A percentile compares a stretch with the other conserved stretches of the same genome.
Conservation (phyloP, 2,113 vertebrate species). For the Strix uralensis region DNA sequence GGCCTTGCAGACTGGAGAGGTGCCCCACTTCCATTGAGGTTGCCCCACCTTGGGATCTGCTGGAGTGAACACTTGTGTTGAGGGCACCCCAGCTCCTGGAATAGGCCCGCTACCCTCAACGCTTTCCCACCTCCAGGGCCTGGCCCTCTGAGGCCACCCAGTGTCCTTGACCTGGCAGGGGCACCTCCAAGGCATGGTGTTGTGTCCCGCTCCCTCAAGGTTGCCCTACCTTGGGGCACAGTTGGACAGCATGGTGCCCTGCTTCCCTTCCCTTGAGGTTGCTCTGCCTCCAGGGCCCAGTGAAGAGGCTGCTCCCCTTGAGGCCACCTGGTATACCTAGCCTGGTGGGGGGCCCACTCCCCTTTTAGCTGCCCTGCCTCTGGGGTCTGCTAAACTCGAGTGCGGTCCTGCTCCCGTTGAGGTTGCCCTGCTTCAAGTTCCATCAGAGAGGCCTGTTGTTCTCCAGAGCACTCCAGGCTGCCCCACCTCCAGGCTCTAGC, state of each 20-base stretch:
- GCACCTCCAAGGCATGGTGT: too few relatives aligned
- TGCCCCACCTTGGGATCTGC: background rate
- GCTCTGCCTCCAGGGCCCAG: background rate
- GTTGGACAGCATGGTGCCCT: background rate
- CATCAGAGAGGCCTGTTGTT: background rate
- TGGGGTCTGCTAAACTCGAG: background rate
- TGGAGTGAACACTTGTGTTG: background rate
- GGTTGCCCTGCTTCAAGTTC: background rate
- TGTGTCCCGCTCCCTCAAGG: background rate
- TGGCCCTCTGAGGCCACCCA: background rate
- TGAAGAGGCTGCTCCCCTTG: background rate
- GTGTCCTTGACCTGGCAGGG: background rate
- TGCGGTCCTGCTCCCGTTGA: background rate
- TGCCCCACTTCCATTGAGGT: background rate
- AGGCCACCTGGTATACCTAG: background rate
- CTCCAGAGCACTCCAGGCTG: background rate
- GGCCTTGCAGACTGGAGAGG: background rate
- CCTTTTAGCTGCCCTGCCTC: background rate
- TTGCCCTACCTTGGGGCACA: too few relatives aligned
- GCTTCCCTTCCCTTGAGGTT: background rate
- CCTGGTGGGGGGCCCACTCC: background rate
- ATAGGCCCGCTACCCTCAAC: background rate
- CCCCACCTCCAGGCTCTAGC: background rate
- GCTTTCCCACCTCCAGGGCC: background rate
- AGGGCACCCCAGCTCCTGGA: background rate